These are phyloP conservation scores for Austrolebias charrua DNA, from an alignment of 2,797 vertebrate genomes.

Conservation along the genomic window DNA sequence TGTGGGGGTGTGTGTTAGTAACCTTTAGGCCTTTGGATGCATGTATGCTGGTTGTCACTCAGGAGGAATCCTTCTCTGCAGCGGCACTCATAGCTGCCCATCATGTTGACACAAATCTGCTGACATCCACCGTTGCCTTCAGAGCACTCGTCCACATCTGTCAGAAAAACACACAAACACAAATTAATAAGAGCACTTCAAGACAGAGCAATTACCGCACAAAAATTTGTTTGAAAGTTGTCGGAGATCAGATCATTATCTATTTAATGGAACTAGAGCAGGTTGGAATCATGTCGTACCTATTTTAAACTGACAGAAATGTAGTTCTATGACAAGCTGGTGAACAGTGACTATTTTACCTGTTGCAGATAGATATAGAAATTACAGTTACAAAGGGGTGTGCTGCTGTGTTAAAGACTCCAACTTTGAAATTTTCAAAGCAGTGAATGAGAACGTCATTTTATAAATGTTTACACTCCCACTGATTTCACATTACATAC, in stretches of 20 bases:
- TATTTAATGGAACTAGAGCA: conserved; percentile 5
- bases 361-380: no score
- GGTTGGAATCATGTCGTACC: conserved; percentile 1
- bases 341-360: no score
- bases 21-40: conserved; percentile 98
- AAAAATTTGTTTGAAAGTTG: conserved; percentile 29
- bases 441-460: no score
- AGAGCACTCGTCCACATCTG: conserved; percentile 95
- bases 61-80: conserved; percentile 97
- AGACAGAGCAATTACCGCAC: conserved; percentile 34
- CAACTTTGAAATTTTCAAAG: no score
- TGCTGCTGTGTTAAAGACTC: no score
- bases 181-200: conserved; percentile 40
- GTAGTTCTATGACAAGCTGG: no score
- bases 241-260: conserved; percentile 24
- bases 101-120: conserved; percentile 98
- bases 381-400: no score
- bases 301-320: not conserved
- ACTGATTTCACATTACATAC: no score
- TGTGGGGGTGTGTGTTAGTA: no score
- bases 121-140: conserved; percentile 97
- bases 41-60: conserved; percentile 99
- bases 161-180: conserved; percentile 28
- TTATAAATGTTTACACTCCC: no score
- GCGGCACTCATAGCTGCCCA: conserved; percentile 98